Conservation (phyloP, 1,140 invertebrate genomes). For the Ips typographus region DNA sequence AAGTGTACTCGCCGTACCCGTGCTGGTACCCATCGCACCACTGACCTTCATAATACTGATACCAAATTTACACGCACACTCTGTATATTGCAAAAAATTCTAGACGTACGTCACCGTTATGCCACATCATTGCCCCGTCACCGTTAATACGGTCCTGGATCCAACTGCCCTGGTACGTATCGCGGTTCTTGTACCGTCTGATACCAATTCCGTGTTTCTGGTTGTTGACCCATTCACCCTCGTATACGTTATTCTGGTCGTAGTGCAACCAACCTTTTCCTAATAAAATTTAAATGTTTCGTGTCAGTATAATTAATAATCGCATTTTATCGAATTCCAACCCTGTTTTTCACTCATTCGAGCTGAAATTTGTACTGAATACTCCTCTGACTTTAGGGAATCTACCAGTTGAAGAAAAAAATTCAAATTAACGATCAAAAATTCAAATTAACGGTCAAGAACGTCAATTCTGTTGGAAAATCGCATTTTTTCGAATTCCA, state of each 20-base stretch:
- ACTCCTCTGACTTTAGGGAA: no score
- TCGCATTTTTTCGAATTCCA: no score
- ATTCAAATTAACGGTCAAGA: no score
- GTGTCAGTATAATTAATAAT: background rate
- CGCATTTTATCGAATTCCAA: no score
- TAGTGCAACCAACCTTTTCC: constrained; percentile 48
- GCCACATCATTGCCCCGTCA: constrained; percentile 58
- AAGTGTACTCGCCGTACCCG: constrained; percentile 59
- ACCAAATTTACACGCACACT: no score
- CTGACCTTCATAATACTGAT: constrained; percentile 57
- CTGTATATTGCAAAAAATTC: background rate
- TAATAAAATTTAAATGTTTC: background rate
- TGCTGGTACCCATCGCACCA: constrained; percentile 59
- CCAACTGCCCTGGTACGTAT: constrained; percentile 60
- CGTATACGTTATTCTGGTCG: constrained; percentile 47
- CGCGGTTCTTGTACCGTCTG: constrained; percentile 53
- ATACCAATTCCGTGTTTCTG: constrained; percentile 54
- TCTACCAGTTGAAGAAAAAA: no score
- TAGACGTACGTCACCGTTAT: constrained; percentile 55
- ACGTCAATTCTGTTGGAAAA: no score
- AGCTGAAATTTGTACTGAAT: no score
- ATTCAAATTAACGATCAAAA: no score
- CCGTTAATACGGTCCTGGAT: constrained; percentile 54
- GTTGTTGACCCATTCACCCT: constrained; percentile 53
- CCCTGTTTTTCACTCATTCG: no score